phyloP scores from a whole-genome alignment of 2,888 invertebrate genomes.

The Orthosia gothica region DNA sequence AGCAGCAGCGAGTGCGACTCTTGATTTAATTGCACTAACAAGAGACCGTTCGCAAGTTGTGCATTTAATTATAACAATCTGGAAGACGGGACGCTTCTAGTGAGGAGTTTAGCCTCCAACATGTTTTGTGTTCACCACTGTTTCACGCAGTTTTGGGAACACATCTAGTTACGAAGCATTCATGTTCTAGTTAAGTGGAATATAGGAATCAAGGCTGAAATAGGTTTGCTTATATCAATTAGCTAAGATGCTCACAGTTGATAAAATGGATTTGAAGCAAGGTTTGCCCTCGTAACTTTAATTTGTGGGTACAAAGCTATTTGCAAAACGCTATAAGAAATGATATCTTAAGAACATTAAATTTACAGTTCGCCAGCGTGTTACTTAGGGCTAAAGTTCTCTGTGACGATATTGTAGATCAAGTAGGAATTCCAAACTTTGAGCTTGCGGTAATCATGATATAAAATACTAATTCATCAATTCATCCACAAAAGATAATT shows the following conservation, averaged over 20 bases:
- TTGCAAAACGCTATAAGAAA: background rate
- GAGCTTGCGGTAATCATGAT: background rate
- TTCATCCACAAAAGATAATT: background rate
- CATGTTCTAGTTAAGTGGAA: background rate
- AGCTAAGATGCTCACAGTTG: background rate
- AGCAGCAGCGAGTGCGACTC: conserved; percentile 67
- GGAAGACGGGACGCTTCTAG: conserved; percentile 69
- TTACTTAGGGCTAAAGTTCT: background rate
- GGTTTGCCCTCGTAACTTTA: background rate
- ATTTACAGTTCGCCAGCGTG: background rate
- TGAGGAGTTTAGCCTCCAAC: conserved; percentile 57
- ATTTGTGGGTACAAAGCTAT: background rate
- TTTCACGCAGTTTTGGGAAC: conserved; percentile 35
- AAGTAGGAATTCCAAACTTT: background rate
- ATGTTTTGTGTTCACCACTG: conserved; percentile 55
- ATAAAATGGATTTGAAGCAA: background rate
- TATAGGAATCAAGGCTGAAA: background rate
- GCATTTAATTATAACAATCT: conserved; percentile 78
- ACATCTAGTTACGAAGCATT: conserved; percentile 21
- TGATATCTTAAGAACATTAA: background rate
- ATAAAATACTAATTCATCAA: background rate
- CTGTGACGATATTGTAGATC: background rate
- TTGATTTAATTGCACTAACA: conserved; percentile 83
- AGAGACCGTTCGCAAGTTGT: conserved; percentile 76
- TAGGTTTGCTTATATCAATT: background rate